Conservation (phyloP, 2,888 invertebrate species). For the Epinotia bilunana region DNA sequence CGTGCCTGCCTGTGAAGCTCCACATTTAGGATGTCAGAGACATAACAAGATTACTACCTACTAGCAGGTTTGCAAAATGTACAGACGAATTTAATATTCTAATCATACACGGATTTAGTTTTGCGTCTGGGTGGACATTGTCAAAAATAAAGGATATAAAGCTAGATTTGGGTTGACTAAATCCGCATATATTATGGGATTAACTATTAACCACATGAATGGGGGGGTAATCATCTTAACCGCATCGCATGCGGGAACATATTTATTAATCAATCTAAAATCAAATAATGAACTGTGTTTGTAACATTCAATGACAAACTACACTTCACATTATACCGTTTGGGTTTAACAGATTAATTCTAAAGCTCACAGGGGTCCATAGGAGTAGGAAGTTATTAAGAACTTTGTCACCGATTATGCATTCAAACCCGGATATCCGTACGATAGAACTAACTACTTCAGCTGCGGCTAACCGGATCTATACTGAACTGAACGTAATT, state of each 20-base stretch:
- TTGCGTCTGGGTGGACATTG: too few species aligned
- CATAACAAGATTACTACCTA: background rate
- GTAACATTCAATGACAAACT: background rate
- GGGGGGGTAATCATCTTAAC: too few species aligned
- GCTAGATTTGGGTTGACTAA: too few species aligned
- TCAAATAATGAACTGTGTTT: background rate
- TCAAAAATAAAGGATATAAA: too few species aligned
- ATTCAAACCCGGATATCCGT: slow-evolving; percentile 14
- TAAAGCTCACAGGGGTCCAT: background rate
- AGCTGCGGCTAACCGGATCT: background rate
- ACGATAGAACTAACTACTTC: slow-evolving; percentile 9
- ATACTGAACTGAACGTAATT: background rate
- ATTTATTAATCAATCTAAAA: too few species aligned
- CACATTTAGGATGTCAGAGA: background rate
- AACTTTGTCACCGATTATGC: slow-evolving; percentile 18
- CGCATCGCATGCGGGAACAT: too few species aligned
- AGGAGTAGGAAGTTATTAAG: slow-evolving; percentile 1
- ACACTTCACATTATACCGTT: background rate
- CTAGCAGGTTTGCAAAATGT: background rate
- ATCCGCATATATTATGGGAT: too few species aligned
- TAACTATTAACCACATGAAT: too few species aligned
- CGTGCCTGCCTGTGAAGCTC: background rate
- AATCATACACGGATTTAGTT: too few species aligned
- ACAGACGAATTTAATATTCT: too few species aligned
- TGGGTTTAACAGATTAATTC: background rate